phyloP scores from a whole-genome alignment of 2,113 vertebrate genomes.

The Pantherophis guttatus region DNA sequence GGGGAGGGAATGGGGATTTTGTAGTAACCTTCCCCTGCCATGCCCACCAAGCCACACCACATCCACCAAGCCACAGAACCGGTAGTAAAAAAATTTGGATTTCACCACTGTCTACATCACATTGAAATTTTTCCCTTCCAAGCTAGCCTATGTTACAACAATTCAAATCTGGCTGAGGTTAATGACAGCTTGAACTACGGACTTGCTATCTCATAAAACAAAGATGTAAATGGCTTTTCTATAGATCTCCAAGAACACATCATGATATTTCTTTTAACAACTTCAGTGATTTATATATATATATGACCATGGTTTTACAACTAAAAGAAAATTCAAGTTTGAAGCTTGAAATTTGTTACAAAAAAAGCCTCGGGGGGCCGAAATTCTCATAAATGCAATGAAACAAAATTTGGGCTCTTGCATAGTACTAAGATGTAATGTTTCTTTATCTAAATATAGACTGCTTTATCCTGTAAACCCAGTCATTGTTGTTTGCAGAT shows the following conservation, averaged over 20 bases:
- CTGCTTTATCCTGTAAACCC: background rate
- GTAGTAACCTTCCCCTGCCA: too few species aligned
- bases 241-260: background rate
- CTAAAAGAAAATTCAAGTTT: background rate
- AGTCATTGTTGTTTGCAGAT: background rate
- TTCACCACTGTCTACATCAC: conserved; percentile 10
- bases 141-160: conserved; percentile 49
- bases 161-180: conserved; percentile 46
- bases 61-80: too few species aligned
- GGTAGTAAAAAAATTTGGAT: too few species aligned
- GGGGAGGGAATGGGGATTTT: too few species aligned
- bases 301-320: background rate
- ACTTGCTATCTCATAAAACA: conserved; percentile 31
- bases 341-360: background rate
- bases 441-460: background rate
- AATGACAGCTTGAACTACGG: conserved; percentile 25
- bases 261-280: background rate
- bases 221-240: background rate
- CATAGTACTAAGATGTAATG: background rate
- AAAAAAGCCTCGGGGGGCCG: too few species aligned
- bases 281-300: background rate
- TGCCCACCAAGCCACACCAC: too few species aligned
- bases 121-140: conserved; percentile 12
- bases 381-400: background rate
- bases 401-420: background rate